Base-by-base conservation (phyloP, 2,888 invertebrate genomes). In the Heliconius ethilla region DNA sequence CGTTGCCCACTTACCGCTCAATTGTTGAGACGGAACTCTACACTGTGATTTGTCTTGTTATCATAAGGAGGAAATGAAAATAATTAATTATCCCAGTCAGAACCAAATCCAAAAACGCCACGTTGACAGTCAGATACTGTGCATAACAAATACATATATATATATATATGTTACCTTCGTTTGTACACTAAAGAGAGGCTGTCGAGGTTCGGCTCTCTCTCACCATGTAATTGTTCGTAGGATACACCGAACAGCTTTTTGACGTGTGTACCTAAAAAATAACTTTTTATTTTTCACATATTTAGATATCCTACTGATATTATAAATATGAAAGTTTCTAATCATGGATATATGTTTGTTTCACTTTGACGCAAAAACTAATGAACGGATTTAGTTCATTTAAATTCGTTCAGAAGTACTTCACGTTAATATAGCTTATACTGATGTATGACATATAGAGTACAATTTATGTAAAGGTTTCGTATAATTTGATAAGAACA, bases 221-320 rank as follows among this genome's bases (percentile, higher is more conserved):
- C 84, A 0, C 86, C 87, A 0, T 86, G 82, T 7, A 88, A 73
- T 78, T 89, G 89, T 22, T 89, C 87, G 80, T 90, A 91, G 1
- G 88, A 82, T 7, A 90, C 85, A 0, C 90, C 90, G 0, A 89
- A 67, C 18, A 89, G 67, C 59, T 85, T 87, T 83, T 91, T 90
- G 7, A 90, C 88, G 18, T 86, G 82, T 1, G 83, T 77, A 83
- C 91, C 90, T 90, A 83, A 79, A 76, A 76, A 11, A 69, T 18
- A 25, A 0, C 10, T 18, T 67, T n/a, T n/a, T n/a, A 65, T 45
- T 45, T 45, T 45, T 45, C 11, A 13, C 40, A 45, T 45, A 29
- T 6, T 29, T 29, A 29, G 29, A 29, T 29, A 29, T 29, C 29
- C 29, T 29, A 29, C 0, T 29, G 6, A 29, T 29, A 29, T 29